Evolutionary conservation across 2,797 vertebrate genomes (phyloP).

Genomic region (Sphenopsis melanotis): DNA sequence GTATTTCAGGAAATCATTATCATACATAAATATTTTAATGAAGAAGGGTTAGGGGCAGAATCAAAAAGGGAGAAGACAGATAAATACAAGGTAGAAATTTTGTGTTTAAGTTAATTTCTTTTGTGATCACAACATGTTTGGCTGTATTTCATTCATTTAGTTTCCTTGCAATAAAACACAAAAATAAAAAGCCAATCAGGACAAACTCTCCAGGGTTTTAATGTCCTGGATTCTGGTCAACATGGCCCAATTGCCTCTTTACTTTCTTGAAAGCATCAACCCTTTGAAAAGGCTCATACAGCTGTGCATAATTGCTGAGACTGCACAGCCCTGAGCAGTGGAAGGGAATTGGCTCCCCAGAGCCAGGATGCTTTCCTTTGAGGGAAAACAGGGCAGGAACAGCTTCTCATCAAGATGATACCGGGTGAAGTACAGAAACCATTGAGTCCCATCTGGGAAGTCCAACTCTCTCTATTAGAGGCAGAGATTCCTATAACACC

Average conservation of each 20-base stretch:
- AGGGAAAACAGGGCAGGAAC: not conserved
- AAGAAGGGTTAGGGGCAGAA: not conserved
- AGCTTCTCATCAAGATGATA: not conserved
- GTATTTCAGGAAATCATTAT: slow-evolving; percentile 15
- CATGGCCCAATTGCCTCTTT: not conserved
- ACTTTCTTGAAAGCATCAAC: not conserved
- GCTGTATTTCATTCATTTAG: not conserved
- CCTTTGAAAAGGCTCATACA: not conserved
- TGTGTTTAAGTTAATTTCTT: not conserved
- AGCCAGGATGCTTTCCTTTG: not conserved
- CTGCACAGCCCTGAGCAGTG: not conserved
- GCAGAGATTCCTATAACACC: not conserved
- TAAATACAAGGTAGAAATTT: not conserved
- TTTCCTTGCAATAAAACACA: not conserved
- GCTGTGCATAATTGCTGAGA: slow-evolving; percentile 10
- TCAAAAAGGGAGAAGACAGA: not conserved
- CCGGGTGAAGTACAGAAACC: not conserved
- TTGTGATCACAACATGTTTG: not conserved
- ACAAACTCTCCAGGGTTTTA: slow-evolving; percentile 6
- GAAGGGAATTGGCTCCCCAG: not conserved
- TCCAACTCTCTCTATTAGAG: not conserved
- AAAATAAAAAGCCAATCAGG: not conserved
- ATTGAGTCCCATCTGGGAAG: not conserved
- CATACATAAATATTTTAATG: not conserved
- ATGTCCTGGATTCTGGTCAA: slow-evolving; percentile 32